These are phyloP conservation scores for Sphyrna mokarran DNA, from an alignment of 2,113 vertebrate species.

Conservation along the genomic window DNA sequence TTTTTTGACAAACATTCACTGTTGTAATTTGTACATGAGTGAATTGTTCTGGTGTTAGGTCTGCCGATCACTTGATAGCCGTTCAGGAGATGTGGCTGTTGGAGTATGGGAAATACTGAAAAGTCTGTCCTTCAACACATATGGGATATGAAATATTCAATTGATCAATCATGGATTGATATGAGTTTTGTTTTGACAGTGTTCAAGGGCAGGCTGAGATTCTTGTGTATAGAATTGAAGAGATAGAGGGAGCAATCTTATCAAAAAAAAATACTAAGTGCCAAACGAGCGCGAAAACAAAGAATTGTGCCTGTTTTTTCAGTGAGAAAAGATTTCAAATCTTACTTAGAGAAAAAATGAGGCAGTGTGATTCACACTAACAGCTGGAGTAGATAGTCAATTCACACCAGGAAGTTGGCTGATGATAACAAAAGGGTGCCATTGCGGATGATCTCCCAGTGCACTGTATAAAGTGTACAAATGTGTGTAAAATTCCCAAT, in stretches of 20 bases:
- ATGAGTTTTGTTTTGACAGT: background rate
- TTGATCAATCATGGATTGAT: background rate
- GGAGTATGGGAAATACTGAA: background rate
- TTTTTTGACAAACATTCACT: background rate
- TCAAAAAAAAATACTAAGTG: no score
- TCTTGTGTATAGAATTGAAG: background rate
- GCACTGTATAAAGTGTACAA: no score
- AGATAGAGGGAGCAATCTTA: background rate
- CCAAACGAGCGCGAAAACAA: no score
- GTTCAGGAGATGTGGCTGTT: background rate
- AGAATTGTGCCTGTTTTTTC: no score
- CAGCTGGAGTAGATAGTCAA: no score
- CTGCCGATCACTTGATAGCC: background rate
- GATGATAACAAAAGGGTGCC: no score
- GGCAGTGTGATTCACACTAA: no score
- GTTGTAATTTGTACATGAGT: background rate
- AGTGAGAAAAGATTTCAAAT: no score
- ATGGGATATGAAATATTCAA: background rate
- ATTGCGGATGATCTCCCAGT: no score
- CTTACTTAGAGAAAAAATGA: no score
- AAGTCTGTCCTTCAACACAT: background rate
- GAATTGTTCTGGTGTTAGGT: background rate
- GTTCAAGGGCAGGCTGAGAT: background rate
- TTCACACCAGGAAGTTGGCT: no score
- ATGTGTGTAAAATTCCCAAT: no score